Base-by-base conservation (phyloP, 1,140 invertebrate genomes). In the Bathynomus jamesi region DNA sequence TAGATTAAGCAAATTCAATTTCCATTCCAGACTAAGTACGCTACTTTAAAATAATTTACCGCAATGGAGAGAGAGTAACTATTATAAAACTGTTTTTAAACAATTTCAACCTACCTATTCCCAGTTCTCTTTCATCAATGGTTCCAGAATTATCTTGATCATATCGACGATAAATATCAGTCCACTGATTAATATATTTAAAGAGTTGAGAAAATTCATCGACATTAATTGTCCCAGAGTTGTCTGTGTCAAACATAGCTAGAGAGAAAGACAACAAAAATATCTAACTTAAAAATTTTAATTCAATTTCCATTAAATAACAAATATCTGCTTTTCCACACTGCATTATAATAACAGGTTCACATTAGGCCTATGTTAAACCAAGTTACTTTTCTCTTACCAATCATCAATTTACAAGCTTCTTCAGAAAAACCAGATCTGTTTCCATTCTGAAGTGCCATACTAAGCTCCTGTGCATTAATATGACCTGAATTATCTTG, bases 181-280 rank as follows among this genome's bases (percentile, higher is more conserved):
- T 83, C 94, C 93, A 95, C 78, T 94, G 88, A 80, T 94, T 94
- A 32, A 96, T 89, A 79, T 95, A 96, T 65, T 88, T 90, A 82
- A 91, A 96, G 8, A 96, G 83, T 77, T 91, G 89, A 79, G 91
- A 89, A 81, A 96, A 96, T 83, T 95, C 92, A 78, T 87, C 84
- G 0, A 94, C 68, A 81, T 93, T 91, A 77, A 96, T 94, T n/a
- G 89, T 89, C n/a, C 92, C 93, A 74, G 85, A 89, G 76, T 88
- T 87, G 80, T 94, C 90, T 77, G 87, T 87, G 81, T 95, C 93
- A 86, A 95, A 96, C 91, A 96, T 92, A 71, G 89, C 91, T 89
- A 78, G 67, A 83, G 82, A 76, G 65, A 66, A 73, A 76, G 69
- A 74, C 21, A 40, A n/a, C n/a, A n/a, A n/a, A n/a, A n/a, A n/a